These are phyloP conservation scores for Trachops cirrhosus DNA, from an alignment of 2,797 vertebrate species.

Conservation along the genomic window DNA sequence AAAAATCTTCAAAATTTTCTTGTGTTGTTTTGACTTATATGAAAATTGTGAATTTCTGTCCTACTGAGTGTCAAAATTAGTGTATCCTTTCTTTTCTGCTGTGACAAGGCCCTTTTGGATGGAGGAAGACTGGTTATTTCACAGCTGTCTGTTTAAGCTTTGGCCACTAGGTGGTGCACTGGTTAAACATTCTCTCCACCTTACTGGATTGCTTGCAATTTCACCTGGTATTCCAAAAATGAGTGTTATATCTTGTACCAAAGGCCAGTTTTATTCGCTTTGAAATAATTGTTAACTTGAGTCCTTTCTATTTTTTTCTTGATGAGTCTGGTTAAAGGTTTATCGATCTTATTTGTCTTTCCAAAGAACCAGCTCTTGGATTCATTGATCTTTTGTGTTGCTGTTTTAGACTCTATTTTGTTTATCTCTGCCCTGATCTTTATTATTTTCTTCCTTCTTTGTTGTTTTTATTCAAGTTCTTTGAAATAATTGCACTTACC, in stretches of 20 bases:
- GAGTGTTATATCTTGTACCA: not conserved
- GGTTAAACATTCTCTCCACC: slow-evolving; percentile 34
- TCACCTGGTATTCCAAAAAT: not conserved
- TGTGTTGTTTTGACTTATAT: not conserved
- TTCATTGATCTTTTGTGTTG: not conserved
- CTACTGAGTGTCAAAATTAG: not conserved
- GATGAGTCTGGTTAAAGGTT: not conserved
- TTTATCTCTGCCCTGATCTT: not conserved
- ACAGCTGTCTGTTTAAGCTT: not conserved
- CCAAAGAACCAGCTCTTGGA: not conserved
- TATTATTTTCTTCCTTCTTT: not conserved
- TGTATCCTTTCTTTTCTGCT: not conserved
- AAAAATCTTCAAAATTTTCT: not conserved
- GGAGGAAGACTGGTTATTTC: not conserved
- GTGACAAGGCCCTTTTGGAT: not conserved
- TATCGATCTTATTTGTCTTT: not conserved
- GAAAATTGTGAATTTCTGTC: not conserved
- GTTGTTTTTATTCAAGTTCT: not conserved
- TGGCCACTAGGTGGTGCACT: slow-evolving; percentile 61
- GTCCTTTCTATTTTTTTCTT: not conserved
- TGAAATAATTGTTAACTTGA: not conserved
- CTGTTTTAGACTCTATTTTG: not conserved
- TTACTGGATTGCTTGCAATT: fast-evolving
- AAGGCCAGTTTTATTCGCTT: not conserved
- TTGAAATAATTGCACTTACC: not conserved